phyloP scores from a whole-genome alignment of 2,888 invertebrate genomes.

The Abrostola triplasia region DNA sequence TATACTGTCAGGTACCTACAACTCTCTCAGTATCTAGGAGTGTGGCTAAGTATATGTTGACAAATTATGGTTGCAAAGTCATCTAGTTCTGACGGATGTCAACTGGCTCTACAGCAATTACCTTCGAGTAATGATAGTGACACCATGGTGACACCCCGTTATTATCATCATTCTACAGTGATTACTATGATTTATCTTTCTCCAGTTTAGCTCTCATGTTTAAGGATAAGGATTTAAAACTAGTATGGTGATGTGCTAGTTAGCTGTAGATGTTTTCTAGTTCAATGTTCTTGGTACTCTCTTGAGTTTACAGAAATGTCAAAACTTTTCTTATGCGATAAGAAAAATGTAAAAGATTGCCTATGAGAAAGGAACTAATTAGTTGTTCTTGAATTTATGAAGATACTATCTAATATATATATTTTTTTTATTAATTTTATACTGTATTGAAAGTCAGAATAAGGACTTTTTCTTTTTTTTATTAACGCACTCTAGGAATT shows the following conservation, averaged over 20 bases:
- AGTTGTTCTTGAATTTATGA: too few relatives aligned
- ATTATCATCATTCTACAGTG: slow-evolving; percentile 32
- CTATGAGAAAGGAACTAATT: too few relatives aligned
- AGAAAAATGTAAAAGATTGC: too few relatives aligned
- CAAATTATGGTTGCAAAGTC: background rate
- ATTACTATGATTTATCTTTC: slow-evolving; percentile 41
- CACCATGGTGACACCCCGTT: background rate
- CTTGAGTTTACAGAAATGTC: too few relatives aligned
- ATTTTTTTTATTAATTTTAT: too few relatives aligned
- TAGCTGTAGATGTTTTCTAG: slow-evolving; percentile 14
- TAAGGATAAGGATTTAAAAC: background rate
- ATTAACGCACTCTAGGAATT: too few relatives aligned
- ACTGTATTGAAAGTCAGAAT: too few relatives aligned
- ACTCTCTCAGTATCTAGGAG: background rate
- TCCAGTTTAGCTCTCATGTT: slow-evolving; percentile 21
- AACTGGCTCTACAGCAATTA: slow-evolving; percentile 9
- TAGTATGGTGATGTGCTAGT: background rate
- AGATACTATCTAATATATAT: too few relatives aligned
- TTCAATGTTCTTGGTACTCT: slow-evolving; percentile 21
- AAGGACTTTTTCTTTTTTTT: too few relatives aligned
- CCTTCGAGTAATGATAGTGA: slow-evolving; percentile 3
- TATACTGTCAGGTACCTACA: background rate
- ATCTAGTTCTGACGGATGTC: slow-evolving; percentile 18
- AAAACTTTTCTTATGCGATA: too few relatives aligned
- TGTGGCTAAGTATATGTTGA: background rate